Evolutionary conservation across 2,888 invertebrate genomes (phyloP).

Genomic region (Thecophora atra): DNA sequence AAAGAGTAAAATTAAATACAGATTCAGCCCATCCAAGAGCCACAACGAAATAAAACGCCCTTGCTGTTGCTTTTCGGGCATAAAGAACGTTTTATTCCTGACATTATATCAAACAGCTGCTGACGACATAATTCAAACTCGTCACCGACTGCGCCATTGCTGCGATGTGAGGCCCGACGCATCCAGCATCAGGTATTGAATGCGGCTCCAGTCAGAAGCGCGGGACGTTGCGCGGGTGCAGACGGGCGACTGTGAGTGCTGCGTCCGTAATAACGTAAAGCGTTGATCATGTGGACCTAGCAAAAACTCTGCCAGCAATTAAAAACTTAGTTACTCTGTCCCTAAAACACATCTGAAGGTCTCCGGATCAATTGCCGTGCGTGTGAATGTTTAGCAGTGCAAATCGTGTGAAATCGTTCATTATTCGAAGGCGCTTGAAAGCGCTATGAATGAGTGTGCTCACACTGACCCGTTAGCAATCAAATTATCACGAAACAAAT

Average conservation of each 20-base stretch:
- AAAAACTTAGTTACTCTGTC: constrained; percentile 3
- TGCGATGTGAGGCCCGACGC: constrained; percentile 7
- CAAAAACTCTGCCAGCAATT: background rate
- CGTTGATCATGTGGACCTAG: constrained; percentile 30
- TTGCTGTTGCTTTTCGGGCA: constrained; percentile 21
- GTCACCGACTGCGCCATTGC: constrained; percentile 30
- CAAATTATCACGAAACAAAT: constrained; percentile 13
- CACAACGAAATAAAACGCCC: constrained; percentile 23
- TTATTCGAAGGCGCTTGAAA: constrained; percentile 4
- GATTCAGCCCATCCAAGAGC: constrained; percentile 14
- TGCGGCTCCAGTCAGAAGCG: background rate
- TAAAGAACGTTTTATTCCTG: constrained; percentile 22
- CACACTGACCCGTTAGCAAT: constrained; percentile 3
- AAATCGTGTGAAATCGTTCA: too few species aligned
- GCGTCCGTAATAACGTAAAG: background rate
- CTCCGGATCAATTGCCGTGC: background rate
- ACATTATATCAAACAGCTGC: constrained; percentile 52
- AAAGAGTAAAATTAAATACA: constrained; percentile 23
- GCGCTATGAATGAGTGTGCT: background rate
- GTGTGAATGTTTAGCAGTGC: background rate
- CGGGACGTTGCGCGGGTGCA: background rate
- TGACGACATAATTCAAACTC: constrained; percentile 60
- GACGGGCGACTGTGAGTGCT: background rate
- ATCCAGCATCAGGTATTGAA: constrained; percentile 13
- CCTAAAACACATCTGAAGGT: background rate